phyloP scores from a whole-genome alignment of 1,140 invertebrate species.

The Alviniconcha marisindica region DNA sequence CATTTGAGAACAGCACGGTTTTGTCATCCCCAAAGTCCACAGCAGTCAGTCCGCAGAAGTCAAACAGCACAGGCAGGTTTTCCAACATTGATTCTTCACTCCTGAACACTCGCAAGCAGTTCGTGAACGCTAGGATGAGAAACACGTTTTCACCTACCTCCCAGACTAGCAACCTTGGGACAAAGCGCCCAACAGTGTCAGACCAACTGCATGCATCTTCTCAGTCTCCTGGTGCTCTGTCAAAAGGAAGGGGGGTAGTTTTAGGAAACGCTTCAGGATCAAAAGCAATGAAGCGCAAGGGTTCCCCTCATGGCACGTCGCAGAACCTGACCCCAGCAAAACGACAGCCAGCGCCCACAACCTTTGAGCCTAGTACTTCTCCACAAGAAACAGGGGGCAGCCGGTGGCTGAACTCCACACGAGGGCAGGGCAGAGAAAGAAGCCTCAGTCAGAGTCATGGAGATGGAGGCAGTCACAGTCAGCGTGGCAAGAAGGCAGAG shows the following conservation, averaged over 20 bases:
- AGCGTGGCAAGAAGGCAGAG: too few relatives aligned
- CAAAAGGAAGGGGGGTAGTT: neutral
- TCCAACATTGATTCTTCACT: neutral
- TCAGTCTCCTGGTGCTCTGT: neutral
- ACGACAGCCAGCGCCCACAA: neutral
- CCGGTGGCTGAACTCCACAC: constrained; percentile 1
- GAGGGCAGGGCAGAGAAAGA: too few relatives aligned
- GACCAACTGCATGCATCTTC: neutral
- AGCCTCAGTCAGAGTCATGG: too few relatives aligned
- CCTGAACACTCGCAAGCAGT: neutral
- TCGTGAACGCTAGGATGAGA: neutral
- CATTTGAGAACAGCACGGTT: too few relatives aligned
- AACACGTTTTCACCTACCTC: neutral
- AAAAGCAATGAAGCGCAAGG: neutral
- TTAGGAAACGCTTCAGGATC: neutral
- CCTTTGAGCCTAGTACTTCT: neutral
- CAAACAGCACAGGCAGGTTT: too few relatives aligned
- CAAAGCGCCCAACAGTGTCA: neutral
- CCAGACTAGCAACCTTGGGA: neutral
- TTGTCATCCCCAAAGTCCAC: too few relatives aligned
- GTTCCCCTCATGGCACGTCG: neutral
- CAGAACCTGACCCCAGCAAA: neutral
- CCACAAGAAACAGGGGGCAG: neutral
- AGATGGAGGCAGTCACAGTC: too few relatives aligned
- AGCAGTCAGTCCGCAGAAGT: too few relatives aligned